phyloP scores from a whole-genome alignment of 2,797 vertebrate species.

The Lepidocolaptes lacrymiger region DNA sequence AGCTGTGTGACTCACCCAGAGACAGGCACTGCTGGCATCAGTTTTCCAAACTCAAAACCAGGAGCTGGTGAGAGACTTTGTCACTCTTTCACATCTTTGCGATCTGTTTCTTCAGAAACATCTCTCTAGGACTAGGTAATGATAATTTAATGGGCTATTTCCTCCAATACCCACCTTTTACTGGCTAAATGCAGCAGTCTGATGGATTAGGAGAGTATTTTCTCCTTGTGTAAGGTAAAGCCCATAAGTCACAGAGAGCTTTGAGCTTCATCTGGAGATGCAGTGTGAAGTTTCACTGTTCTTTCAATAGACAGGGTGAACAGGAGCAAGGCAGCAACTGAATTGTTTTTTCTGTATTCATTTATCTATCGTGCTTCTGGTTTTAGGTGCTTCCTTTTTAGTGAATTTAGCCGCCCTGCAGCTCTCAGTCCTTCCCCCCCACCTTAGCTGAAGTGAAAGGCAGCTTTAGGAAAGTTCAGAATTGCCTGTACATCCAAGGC shows the following conservation, averaged over 20 bases:
- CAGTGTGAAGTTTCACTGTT: not conserved
- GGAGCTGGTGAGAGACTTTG: not conserved
- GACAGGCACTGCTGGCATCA: rapidly evolving
- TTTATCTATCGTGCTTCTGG: not conserved
- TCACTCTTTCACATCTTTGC: not conserved
- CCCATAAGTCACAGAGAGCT: not conserved
- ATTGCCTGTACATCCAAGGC: not conserved
- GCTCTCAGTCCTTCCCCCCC: not conserved
- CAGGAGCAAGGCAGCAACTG: not conserved
- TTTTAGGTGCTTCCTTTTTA: not conserved
- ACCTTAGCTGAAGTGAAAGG: not conserved
- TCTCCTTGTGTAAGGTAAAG: not conserved
- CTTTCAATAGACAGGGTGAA: not conserved
- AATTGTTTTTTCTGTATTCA: not conserved
- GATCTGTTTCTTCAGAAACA: not conserved
- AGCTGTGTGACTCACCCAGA: not conserved
- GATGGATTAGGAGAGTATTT: not conserved
- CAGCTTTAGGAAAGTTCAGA: not conserved
- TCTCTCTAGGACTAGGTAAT: not conserved
- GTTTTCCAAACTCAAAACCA: not conserved
- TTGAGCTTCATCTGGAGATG: not conserved
- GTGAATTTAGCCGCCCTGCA: not conserved
- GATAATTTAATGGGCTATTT: conserved; percentile 5
- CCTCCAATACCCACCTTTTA: not conserved
- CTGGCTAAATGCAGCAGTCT: not conserved